These are phyloP conservation scores for Danio jaintianensis DNA, from an alignment of 2,797 vertebrate genomes.

Conservation along the genomic window DNA sequence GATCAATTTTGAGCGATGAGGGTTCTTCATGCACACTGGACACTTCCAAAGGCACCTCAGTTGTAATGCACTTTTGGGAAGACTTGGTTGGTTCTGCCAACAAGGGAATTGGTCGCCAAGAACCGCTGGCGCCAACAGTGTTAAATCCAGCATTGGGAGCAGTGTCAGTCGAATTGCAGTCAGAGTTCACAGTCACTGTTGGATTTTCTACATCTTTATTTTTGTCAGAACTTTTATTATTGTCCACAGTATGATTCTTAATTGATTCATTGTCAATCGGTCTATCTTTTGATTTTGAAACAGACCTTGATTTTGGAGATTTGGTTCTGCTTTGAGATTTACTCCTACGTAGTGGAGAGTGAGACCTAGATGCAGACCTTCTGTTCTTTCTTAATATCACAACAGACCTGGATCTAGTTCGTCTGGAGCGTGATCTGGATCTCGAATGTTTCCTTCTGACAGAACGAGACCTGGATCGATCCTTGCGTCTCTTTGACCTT, in stretches of 20 bases:
- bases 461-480: slow-evolving; percentile 54
- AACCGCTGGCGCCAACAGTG: slow-evolving; percentile 34
- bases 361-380: slow-evolving; percentile 50
- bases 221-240: not conserved
- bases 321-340: slow-evolving; percentile 36
- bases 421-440: slow-evolving; percentile 59
- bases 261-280: slow-evolving; percentile 18
- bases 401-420: slow-evolving; percentile 59
- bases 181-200: not conserved
- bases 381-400: slow-evolving; percentile 51
- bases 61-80: slow-evolving; percentile 50
- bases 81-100: slow-evolving; percentile 42
- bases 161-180: not conserved
- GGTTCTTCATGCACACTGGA: not conserved
- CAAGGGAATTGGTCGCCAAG: slow-evolving; percentile 68
- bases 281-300: slow-evolving; percentile 57
- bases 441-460: slow-evolving; percentile 46
- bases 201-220: slow-evolving; percentile 29
- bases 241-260: not conserved
- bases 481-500: slow-evolving; percentile 65
- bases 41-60: slow-evolving; percentile 52
- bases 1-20: not conserved
- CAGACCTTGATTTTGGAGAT: slow-evolving; percentile 57
- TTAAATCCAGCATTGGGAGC: not conserved
- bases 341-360: slow-evolving; percentile 35